These are phyloP conservation scores for Urophycis tenuis DNA, from an alignment of 2,797 vertebrate genomes.

Conservation along the genomic window DNA sequence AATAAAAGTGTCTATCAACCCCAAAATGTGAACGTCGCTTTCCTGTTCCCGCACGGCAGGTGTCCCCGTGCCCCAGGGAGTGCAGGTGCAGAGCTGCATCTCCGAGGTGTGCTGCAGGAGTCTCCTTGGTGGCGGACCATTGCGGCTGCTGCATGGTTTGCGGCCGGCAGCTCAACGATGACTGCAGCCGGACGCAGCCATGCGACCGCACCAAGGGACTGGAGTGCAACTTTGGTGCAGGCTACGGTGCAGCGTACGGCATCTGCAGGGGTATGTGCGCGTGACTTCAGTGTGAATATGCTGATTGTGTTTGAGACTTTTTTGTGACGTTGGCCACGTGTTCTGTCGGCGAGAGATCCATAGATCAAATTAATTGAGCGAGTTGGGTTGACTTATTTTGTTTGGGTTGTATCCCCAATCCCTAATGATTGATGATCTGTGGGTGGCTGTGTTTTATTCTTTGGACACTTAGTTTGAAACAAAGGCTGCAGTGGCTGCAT, in stretches of 20 bases:
- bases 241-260: conserved; percentile 70
- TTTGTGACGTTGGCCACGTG: no score
- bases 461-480: not conserved
- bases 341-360: not conserved
- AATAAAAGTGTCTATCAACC: not conserved
- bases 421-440: not conserved
- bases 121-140: conserved; percentile 72
- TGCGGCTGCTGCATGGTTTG: conserved; percentile 87
- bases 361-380: not conserved
- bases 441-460: not conserved
- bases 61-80: conserved; percentile 69
- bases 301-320: no score
- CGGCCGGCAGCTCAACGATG: conserved; percentile 84
- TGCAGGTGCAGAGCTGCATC: conserved; percentile 74
- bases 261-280: conserved; percentile 82
- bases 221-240: conserved; percentile 86
- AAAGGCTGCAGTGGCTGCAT: not conserved
- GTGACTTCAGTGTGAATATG: not conserved
- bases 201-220: conserved; percentile 87
- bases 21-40: not conserved
- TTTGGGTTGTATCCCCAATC: not conserved
- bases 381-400: not conserved
- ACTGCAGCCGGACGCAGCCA: conserved; percentile 79
- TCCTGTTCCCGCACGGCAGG: conserved; percentile 53
- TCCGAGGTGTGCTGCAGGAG: conserved; percentile 78